Conservation (phyloP, 2,113 vertebrate species). For the Pitta sordida region DNA sequence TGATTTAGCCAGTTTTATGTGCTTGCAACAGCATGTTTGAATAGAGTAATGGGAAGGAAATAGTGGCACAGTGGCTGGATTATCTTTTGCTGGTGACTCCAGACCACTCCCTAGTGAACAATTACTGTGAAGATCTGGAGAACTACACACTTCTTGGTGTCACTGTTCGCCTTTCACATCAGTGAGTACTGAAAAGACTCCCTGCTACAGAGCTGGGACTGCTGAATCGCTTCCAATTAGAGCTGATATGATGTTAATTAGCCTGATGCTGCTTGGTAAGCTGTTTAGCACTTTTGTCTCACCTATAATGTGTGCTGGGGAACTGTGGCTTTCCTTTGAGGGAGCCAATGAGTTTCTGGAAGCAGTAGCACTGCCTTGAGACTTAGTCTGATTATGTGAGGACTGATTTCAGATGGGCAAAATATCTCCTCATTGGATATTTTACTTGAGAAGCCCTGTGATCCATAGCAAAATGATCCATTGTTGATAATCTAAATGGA, state of each 20-base stretch:
- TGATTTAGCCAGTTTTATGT: background rate
- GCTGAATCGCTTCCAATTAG: constrained; percentile 58
- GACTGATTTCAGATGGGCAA: background rate
- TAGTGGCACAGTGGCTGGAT: background rate
- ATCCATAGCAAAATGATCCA: background rate
- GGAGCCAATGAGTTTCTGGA: background rate
- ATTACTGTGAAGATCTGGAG: background rate
- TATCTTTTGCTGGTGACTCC: background rate
- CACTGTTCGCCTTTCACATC: constrained; percentile 35
- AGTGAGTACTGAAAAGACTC: constrained; percentile 20
- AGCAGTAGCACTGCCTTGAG: background rate
- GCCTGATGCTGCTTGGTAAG: constrained; percentile 55
- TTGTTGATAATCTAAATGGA: background rate
- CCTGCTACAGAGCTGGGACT: background rate
- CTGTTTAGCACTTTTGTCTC: constrained; percentile 49
- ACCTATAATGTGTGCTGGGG: background rate
- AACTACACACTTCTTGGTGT: background rate
- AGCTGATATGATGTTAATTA: constrained; percentile 64
- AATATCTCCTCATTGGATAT: background rate
- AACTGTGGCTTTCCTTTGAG: background rate
- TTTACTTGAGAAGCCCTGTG: background rate
- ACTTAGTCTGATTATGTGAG: background rate
- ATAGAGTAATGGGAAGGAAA: background rate
- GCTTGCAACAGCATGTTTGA: background rate
- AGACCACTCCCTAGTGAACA: background rate